These are phyloP conservation scores for Pangasius sanitwongsei DNA, from an alignment of 2,797 vertebrate genomes.

Conservation along the genomic window DNA sequence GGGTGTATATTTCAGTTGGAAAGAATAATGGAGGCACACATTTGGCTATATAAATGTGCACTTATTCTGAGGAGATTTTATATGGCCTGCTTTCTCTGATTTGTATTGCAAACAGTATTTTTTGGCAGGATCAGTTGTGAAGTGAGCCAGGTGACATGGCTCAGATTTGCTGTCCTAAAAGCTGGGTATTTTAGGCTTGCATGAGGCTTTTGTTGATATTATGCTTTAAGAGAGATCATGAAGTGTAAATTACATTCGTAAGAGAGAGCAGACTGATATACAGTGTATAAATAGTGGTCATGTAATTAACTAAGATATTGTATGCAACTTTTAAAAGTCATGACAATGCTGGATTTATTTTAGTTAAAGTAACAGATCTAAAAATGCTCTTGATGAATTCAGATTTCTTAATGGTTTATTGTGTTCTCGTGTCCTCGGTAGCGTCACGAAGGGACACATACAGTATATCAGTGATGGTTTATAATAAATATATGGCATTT, in stretches of 20 bases:
- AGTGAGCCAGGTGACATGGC: slow-evolving; percentile 9
- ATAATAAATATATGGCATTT: background rate
- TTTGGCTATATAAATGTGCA: slow-evolving; percentile 2
- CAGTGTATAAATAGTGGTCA: background rate
- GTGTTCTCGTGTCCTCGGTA: background rate
- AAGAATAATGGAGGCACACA: slow-evolving; percentile 14
- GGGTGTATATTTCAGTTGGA: background rate
- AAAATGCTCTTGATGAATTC: background rate
- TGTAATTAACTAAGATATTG: background rate
- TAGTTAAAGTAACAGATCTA: background rate
- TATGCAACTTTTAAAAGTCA: background rate
- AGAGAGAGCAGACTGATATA: background rate
- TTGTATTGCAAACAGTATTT: background rate
- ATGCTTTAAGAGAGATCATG: background rate
- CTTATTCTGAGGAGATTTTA: slow-evolving; percentile 3
- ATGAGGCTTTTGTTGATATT: background rate
- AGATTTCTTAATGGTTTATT: background rate
- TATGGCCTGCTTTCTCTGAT: background rate
- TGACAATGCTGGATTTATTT: background rate
- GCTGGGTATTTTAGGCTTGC: background rate
- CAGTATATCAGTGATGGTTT: background rate
- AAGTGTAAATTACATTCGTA: no score
- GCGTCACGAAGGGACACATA: background rate
- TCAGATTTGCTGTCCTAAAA: background rate
- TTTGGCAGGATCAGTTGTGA: background rate